These are phyloP conservation scores for Macropus fuliginosus DNA, from an alignment of 2,797 vertebrate species.

Conservation along the genomic window DNA sequence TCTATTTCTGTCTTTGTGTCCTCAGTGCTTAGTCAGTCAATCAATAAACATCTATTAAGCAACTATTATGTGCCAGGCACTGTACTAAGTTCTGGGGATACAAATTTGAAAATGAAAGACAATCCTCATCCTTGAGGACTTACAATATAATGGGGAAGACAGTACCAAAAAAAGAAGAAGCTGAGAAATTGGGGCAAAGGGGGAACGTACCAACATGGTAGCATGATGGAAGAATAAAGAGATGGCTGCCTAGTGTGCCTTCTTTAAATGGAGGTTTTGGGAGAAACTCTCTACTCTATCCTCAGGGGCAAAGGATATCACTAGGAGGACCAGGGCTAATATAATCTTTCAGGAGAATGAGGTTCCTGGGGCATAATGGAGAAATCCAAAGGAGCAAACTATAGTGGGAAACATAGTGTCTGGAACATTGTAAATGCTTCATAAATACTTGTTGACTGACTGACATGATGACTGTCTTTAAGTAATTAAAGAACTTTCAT, in stretches of 20 bases:
- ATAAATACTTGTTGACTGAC: not conserved
- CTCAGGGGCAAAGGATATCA: not conserved
- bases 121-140: not conserved
- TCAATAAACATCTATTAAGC: not conserved
- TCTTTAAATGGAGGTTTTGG: not conserved
- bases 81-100: not conserved
- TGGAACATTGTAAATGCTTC: not conserved
- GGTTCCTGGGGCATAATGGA: not conserved
- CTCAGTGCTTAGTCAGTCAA: not conserved
- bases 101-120: not conserved
- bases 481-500: not conserved
- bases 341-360: not conserved
- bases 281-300: not conserved
- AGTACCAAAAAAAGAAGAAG: not conserved
- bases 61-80: not conserved
- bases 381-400: not conserved
- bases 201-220: not conserved
- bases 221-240: not conserved
- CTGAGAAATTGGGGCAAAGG: not conserved
- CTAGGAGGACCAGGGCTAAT: not conserved
- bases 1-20: not conserved
- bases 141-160: not conserved
- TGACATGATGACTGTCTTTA: not conserved
- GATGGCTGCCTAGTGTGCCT: not conserved
- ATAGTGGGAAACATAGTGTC: not conserved